Base-by-base conservation (phyloP, 2,888 invertebrate species). In the Argyresthia albistria region DNA sequence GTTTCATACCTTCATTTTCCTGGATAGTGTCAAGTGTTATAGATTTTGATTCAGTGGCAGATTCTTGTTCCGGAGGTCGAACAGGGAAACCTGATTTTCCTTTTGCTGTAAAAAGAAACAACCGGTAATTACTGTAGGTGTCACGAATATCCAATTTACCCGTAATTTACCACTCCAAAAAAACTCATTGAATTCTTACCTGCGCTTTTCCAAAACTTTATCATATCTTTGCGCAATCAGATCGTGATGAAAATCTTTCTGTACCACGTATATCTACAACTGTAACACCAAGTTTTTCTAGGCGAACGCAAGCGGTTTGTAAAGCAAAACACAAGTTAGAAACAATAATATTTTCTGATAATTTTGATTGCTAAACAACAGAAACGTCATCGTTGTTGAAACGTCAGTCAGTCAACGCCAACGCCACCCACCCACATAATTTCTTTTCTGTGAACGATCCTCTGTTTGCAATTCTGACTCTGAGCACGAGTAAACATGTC, bases 121-220 rank as follows among this genome's bases (percentile, higher is more conserved):
- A 8, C 10, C 9, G n/a, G n/a, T 39, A 39, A 39, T 11, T 11
- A 39, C 10, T 39, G 9, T 39, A 11, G 39, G 9, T 9, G 39
- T 39, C 39, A n/a, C 10, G 9, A 39, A 39, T 11, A n/a, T 39
- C 3, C 39, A n/a, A 36, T 36, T 8, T 8, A 36, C 8, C 10
- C n/a, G 39, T n/a, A n/a, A n/a, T n/a, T n/a, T n/a, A n/a, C n/a
- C 39, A n/a, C 2, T 3, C 39, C 3, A 39, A 39, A 9, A 39
- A 39, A 11, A 39, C n/a, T 11, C 39, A 39, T 6, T 25, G 25
- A 25, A 43, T 64, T 65, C 46, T 8, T 89, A 91, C 92, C 91
- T 84, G 91, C 87, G 81, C 91, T 93, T 80, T 91, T 93, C 92
- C 93, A 93, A 86, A 93, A 93, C 79, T 93, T 92, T 75, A 93